These are phyloP conservation scores for Ceratoteleas bidentatus DNA, from an alignment of 1,140 invertebrate genomes.

Conservation along the genomic window DNA sequence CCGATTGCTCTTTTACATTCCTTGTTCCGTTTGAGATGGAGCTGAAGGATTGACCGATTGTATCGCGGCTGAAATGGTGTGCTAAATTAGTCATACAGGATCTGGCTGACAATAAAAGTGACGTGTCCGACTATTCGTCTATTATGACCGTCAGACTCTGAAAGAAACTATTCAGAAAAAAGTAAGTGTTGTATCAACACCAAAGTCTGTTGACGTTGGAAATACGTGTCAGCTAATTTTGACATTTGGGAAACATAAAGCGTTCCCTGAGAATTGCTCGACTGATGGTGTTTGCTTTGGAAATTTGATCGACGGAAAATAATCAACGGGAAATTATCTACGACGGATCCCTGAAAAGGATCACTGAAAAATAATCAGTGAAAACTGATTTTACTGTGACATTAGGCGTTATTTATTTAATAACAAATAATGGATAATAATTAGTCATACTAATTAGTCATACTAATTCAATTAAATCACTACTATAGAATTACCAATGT, in stretches of 20 bases:
- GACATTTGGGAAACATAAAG: constrained; percentile 15
- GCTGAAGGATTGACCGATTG: too few species aligned
- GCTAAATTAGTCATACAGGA: constrained; percentile 19
- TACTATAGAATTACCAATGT: too few species aligned
- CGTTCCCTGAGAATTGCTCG: constrained; percentile 9
- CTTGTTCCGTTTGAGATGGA: too few species aligned
- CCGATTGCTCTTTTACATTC: too few species aligned
- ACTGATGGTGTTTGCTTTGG: constrained; percentile 22
- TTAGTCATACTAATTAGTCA: too few species aligned
- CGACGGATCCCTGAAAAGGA: too few species aligned
- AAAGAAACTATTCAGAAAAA: constrained; percentile 36
- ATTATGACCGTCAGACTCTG: constrained; percentile 18
- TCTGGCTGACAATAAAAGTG: constrained; percentile 16
- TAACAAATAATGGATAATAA: too few species aligned
- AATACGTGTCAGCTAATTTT: constrained; percentile 43
- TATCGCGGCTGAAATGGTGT: background rate
- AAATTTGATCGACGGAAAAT: background rate
- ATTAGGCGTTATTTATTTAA: too few species aligned
- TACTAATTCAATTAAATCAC: too few species aligned
- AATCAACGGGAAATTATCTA: too few species aligned
- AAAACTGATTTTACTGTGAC: too few species aligned
- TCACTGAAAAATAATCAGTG: too few species aligned
- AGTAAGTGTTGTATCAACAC: constrained; percentile 47
- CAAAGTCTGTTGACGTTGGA: constrained; percentile 16
- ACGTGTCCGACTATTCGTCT: constrained; percentile 17